Evolutionary conservation across 2,888 invertebrate species (phyloP).

Genomic region (Tipula helvola): DNA sequence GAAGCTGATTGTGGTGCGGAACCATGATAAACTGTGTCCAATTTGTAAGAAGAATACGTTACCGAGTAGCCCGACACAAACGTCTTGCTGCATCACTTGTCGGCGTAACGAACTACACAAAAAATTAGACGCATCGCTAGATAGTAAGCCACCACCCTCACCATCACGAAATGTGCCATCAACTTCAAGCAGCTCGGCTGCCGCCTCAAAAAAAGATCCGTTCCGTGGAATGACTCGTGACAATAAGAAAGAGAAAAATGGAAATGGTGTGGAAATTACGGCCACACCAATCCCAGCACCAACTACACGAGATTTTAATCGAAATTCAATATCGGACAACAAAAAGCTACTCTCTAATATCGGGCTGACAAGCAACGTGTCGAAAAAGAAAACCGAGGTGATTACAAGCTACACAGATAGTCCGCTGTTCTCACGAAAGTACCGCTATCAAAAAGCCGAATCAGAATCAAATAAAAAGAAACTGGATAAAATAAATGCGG

Average conservation of each 20-base stretch:
- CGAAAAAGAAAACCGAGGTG: conserved; percentile 31
- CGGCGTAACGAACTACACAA: background rate
- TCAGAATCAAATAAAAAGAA: conserved; percentile 33
- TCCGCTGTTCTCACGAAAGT: conserved; percentile 35
- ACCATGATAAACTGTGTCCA: background rate
- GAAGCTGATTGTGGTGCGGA: background rate
- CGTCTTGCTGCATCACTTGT: background rate
- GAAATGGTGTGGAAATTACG: background rate
- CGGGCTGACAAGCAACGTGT: background rate
- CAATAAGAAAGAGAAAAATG: background rate
- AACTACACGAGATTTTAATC: background rate
- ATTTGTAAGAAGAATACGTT: background rate
- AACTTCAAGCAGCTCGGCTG: background rate
- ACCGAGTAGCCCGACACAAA: background rate
- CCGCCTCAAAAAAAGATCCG: background rate
- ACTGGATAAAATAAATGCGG: conserved; percentile 22
- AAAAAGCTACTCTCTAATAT: background rate
- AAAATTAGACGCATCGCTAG: conserved; percentile 15
- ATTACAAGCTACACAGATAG: conserved; percentile 37
- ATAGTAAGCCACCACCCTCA: conserved; percentile 17
- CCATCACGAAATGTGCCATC: background rate
- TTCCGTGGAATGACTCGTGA: background rate
- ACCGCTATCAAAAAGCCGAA: conserved; percentile 30
- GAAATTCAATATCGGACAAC: background rate
- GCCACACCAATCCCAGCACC: background rate